Percentiles rank a stretch among this genome's conserved stretches.
phyloP scores from a whole-genome alignment of 2,113 vertebrate genomes.

The Dicrurus megarhynchus region DNA sequence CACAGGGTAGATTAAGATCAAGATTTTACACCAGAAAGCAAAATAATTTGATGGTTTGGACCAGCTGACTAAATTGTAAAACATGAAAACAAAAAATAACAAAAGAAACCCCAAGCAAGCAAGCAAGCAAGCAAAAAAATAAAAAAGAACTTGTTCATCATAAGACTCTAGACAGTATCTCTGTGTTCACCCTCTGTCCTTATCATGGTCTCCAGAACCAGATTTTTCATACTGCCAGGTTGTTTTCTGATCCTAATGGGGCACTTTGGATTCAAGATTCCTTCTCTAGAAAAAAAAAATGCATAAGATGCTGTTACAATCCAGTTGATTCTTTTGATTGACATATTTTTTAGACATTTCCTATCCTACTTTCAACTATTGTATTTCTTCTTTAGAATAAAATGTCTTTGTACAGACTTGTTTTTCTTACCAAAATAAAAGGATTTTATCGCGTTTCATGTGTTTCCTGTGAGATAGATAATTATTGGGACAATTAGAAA shows the following conservation, averaged over 20 bases:
- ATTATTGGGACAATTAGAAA: neutral
- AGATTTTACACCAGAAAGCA: neutral
- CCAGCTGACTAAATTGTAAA: neutral
- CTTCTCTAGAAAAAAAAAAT: neutral
- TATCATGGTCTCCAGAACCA: neutral
- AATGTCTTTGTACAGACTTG: neutral
- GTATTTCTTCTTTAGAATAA: neutral
- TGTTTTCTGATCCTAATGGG: neutral
- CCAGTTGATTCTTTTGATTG: neutral
- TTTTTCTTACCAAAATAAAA: neutral
- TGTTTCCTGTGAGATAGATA: neutral
- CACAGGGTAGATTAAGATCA: neutral
- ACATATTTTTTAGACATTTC: neutral
- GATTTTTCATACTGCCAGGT: neutral
- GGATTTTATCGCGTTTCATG: neutral
- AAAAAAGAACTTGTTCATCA: neutral
- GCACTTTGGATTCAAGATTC: neutral
- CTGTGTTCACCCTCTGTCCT: neutral
- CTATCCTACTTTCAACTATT: neutral
- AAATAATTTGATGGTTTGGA: neutral
- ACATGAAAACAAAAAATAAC: neutral
- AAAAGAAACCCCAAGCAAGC: neutral
- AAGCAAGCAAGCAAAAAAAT: neutral
- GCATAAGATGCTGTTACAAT: neutral
- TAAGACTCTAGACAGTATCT: neutral